phyloP scores from a whole-genome alignment of 2,797 vertebrate genomes.

The Peromyscus melanophrys region DNA sequence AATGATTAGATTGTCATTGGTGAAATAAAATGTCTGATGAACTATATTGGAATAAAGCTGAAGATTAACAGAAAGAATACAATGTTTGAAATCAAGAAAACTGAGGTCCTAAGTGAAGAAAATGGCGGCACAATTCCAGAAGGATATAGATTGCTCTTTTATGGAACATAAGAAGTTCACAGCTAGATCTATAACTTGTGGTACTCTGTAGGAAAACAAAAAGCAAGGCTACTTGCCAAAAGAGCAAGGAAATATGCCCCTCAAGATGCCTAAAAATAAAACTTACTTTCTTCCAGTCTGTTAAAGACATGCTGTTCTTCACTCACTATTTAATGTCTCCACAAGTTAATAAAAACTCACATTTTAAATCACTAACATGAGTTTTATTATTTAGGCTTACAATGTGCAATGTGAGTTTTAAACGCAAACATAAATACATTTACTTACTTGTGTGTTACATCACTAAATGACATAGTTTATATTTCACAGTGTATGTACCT shows the following conservation, averaged over 20 bases:
- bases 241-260: background rate
- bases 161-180: background rate
- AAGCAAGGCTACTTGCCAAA: background rate
- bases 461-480: background rate
- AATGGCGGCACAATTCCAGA: background rate
- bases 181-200: background rate
- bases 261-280: background rate
- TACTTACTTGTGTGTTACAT: background rate
- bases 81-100: conserved; percentile 21
- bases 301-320: background rate
- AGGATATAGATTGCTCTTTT: background rate
- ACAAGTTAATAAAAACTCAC: background rate
- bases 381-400: conserved; percentile 24
- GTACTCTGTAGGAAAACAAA: background rate
- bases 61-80: background rate
- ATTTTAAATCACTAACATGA: background rate
- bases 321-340: background rate
- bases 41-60: background rate
- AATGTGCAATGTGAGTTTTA: background rate
- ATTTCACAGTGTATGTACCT: background rate
- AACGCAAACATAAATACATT: conserved; percentile 10
- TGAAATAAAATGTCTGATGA: conserved; percentile 49
- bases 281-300: background rate
- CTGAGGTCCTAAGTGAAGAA: background rate
- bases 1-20: conserved; percentile 14